phyloP scores from a whole-genome alignment of 1,140 invertebrate species.

The Ceratitis capitata region DNA sequence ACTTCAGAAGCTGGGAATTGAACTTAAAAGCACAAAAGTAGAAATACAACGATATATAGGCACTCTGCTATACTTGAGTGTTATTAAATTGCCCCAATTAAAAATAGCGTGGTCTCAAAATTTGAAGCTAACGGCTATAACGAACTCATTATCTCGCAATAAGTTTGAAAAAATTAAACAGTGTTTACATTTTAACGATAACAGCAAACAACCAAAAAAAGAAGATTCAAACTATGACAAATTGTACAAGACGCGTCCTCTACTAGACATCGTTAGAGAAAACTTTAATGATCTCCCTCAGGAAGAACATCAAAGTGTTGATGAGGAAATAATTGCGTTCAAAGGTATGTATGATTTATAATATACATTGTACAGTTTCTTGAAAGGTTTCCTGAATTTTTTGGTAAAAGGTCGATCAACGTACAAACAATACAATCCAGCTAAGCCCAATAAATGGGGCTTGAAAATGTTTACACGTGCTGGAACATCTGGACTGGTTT shows the following conservation, averaged over 20 bases:
- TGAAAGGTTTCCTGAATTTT: no score
- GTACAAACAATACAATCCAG: no score
- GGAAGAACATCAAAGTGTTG: constrained; percentile 2
- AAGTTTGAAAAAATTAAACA: constrained; percentile 28
- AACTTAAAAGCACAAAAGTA: neutral
- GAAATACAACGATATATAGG: neutral
- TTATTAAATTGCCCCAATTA: constrained; percentile 8
- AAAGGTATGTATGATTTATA: no score
- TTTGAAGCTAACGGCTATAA: constrained; percentile 21
- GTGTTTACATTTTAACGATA: constrained; percentile 39
- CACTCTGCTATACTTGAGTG: neutral
- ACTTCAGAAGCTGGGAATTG: neutral
- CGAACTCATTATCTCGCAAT: neutral
- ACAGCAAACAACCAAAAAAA: constrained; percentile 41
- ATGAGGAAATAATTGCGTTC: neutral
- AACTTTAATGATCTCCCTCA: constrained; percentile 42
- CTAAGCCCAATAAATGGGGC: no score
- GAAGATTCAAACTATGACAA: constrained; percentile 41
- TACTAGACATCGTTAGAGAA: constrained; percentile 43
- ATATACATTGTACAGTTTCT: no score
- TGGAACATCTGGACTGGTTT: no score
- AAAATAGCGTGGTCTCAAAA: constrained; percentile 24
- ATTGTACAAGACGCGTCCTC: constrained; percentile 41
- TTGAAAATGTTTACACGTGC: no score
- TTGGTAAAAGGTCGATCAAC: no score